Percentiles rank a stretch among this genome's conserved stretches.
phyloP scores from a whole-genome alignment of 2,888 invertebrate genomes.

The Drosophila nigritarsus region DNA sequence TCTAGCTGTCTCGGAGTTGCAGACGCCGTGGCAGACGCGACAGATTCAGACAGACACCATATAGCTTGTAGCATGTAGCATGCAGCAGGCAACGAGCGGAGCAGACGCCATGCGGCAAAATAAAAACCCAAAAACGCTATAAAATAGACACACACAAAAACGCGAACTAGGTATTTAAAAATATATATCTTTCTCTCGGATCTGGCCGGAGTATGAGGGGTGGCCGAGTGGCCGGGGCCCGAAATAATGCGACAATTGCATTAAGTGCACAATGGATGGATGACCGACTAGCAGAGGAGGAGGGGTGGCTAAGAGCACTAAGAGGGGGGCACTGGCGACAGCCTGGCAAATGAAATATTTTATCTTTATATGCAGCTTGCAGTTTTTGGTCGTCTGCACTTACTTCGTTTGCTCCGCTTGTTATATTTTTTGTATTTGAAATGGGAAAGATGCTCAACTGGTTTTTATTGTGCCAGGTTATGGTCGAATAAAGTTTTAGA shows the following conservation, averaged over 20 bases:
- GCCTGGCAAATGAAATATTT: slow-evolving; percentile 69
- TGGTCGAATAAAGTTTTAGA: slow-evolving; percentile 52
- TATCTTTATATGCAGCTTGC: slow-evolving; percentile 73
- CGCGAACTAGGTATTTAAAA: slow-evolving; percentile 75
- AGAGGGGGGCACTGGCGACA: slow-evolving; percentile 11
- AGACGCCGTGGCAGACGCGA: slow-evolving; percentile 76
- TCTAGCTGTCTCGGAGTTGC: slow-evolving; percentile 56
- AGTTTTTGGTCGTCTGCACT: slow-evolving; percentile 39
- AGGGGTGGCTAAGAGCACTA: background rate
- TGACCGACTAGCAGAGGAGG: slow-evolving; percentile 31
- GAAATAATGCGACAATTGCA: slow-evolving; percentile 78
- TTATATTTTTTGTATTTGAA: slow-evolving; percentile 44
- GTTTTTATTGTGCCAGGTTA: slow-evolving; percentile 69
- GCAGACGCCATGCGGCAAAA: slow-evolving; percentile 78
- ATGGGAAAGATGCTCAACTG: slow-evolving; percentile 63
- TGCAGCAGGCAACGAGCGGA: slow-evolving; percentile 37
- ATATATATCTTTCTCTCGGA: slow-evolving; percentile 47
- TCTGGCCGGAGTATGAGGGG: slow-evolving; percentile 24
- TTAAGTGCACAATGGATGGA: slow-evolving; percentile 74
- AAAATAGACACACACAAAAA: slow-evolving; percentile 66
- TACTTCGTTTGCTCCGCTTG: background rate
- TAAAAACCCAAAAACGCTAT: slow-evolving; percentile 68
- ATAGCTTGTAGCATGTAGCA: slow-evolving; percentile 38
- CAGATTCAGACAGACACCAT: slow-evolving; percentile 56
- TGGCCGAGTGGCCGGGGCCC: slow-evolving; percentile 47